These are phyloP conservation scores for Pogonomyrmex californicus DNA, from an alignment of 1,140 invertebrate species.

Conservation along the genomic window DNA sequence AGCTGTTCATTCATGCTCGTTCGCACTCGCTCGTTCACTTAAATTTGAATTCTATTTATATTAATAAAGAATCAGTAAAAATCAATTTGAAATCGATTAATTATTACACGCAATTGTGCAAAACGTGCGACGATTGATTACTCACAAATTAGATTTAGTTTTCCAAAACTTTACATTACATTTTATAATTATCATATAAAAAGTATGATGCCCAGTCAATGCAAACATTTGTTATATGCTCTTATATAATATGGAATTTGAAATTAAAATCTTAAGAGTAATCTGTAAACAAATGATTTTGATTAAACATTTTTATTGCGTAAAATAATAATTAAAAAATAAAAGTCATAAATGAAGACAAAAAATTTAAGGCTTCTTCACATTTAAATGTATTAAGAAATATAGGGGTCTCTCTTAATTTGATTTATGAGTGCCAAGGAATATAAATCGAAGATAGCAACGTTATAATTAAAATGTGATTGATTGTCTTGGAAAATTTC, in stretches of 20 bases:
- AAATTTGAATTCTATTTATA: background rate
- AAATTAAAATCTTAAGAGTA: background rate
- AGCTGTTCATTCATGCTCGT: background rate
- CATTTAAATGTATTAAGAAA: background rate
- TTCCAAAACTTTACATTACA: background rate
- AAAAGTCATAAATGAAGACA: background rate
- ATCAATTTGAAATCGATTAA: background rate
- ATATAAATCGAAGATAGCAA: background rate
- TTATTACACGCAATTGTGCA: background rate
- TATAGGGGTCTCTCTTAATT: background rate
- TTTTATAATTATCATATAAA: background rate
- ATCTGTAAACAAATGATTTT: background rate
- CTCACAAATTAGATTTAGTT: too few relatives aligned
- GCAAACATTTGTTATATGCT: background rate
- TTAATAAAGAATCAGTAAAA: background rate
- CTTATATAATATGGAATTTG: background rate
- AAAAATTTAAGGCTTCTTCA: background rate
- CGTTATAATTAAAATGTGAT: background rate
- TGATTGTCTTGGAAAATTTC: background rate
- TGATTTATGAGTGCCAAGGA: background rate
- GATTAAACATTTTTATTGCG: background rate
- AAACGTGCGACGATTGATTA: background rate
- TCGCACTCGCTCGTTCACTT: background rate
- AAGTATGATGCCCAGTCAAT: background rate
- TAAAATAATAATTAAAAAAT: background rate